Evolutionary conservation across 2,113 vertebrate species (phyloP).

Genomic region (Piaya cayana): DNA sequence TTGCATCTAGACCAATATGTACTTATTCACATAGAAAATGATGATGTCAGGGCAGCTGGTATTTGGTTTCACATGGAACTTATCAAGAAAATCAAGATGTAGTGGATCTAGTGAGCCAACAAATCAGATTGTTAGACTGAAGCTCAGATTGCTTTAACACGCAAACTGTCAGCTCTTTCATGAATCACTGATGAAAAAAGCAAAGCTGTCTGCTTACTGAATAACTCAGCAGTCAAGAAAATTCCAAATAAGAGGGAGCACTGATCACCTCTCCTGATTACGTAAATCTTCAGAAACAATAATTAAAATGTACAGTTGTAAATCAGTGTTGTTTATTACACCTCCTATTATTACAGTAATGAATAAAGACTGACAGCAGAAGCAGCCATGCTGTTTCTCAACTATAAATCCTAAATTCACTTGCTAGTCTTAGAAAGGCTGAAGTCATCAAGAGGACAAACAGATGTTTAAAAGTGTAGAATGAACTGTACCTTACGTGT

Average conservation of each 20-base stretch:
- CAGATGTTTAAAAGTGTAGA: neutral
- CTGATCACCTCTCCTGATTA: constrained; percentile 3
- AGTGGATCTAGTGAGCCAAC: constrained; percentile 51
- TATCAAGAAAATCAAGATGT: constrained; percentile 61
- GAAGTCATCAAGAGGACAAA: constrained; percentile 31
- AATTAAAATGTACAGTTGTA: constrained; percentile 33
- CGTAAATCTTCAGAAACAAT: constrained; percentile 15
- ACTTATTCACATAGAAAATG: constrained; percentile 22
- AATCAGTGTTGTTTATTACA: constrained; percentile 45
- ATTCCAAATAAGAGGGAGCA: neutral
- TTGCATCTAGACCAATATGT: neutral
- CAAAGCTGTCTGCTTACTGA: constrained; percentile 33
- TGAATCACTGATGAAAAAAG: constrained; percentile 62
- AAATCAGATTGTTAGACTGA: constrained; percentile 41
- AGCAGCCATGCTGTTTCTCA: constrained; percentile 45
- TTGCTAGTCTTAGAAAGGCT: constrained; percentile 45
- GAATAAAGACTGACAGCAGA: constrained; percentile 33
- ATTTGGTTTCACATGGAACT: constrained; percentile 55
- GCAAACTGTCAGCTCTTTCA: constrained; percentile 47
- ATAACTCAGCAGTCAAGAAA: neutral
- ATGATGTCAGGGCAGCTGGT: constrained; percentile 31
- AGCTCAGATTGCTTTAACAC: constrained; percentile 61
- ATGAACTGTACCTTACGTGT: neutral
- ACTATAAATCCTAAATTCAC: constrained; percentile 43
- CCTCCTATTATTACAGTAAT: constrained; percentile 16